These are phyloP conservation scores for Archivesica marissinica DNA, from an alignment of 1,140 invertebrate species.

Conservation along the genomic window DNA sequence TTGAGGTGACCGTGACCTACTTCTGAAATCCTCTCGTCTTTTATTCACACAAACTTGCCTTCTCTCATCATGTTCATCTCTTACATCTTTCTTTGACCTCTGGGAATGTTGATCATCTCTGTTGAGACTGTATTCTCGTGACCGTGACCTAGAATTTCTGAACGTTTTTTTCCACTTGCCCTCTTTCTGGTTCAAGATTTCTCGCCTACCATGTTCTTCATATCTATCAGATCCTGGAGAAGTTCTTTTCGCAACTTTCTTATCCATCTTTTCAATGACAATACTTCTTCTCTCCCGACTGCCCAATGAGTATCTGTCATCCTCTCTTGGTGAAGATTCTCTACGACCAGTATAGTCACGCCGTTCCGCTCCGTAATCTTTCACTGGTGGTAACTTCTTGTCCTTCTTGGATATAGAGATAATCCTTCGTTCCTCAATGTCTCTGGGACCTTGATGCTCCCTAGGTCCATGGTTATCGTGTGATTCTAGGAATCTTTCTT, in stretches of 20 bases:
- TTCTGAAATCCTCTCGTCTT: not conserved
- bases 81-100: not conserved
- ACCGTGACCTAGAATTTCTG: slow-evolving; percentile 13
- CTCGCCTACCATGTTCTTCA: slow-evolving; percentile 4
- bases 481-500: not conserved
- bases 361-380: not conserved
- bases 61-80: slow-evolving; percentile 31
- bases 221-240: not conserved
- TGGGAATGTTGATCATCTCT: not conserved
- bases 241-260: not conserved
- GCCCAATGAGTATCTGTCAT: not conserved
- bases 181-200: slow-evolving; percentile 8
- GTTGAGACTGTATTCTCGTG: not conserved
- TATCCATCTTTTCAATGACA: not conserved
- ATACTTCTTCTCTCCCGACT: slow-evolving; percentile 22
- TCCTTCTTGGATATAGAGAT: slow-evolving; percentile 30
- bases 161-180: slow-evolving; percentile 37
- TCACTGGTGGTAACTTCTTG: not conserved
- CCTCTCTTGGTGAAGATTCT: not conserved
- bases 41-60: slow-evolving; percentile 13
- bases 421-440: slow-evolving; percentile 9
- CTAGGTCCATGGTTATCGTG: not conserved
- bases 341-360: slow-evolving; percentile 8
- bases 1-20: not conserved
- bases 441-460: not conserved